Base-by-base conservation (phyloP, 2,888 invertebrate genomes). In the Philaethria dido region DNA sequence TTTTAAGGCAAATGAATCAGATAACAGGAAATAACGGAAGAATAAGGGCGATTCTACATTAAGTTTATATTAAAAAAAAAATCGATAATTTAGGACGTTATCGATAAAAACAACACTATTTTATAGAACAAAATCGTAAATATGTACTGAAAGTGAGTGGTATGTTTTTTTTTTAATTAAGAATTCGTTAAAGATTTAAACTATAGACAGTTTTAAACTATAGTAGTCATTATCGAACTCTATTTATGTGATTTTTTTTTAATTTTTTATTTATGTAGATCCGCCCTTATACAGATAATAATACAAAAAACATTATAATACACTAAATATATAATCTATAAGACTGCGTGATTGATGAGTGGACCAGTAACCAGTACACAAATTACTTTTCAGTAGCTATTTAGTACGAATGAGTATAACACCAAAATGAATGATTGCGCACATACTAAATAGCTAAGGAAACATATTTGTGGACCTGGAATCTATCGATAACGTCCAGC, bases 391-490 rank as follows among this genome's bases (percentile, higher is more conserved):
- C 76, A 77, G 71, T 79, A 80, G 79, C 79, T 80, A 81, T 81
- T 81, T 80, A 81, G 81, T 80, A 80, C 78, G 78, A 75, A 76
- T 73, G 77, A 74, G 71, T 72, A 72, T 70, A 72, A 65, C 70
- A 69, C 61, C 61, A 72, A 76, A 75, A 79, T 79, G 80, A 72
- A 75, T 78, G 78, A 78, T 72, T 73, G 76, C 76, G 75, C 75
- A 77, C 78, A 80, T 78, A 80, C 81, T 82, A 81, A 81, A 82
- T 82, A 82, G 81, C 81, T 82, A 81, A 75, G 73, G 75, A 78
- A 79, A 77, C 69, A 75, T 73, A 76, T 75, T 80, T 80, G 81
- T 80, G 80, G 77, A 81, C 81, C 81, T 82, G 81, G 69, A 74
- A 72, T 76, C 70, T 78, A 77, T 78, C 78, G 78, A 79, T 74